Base-by-base conservation (phyloP, 2,888 invertebrate genomes). In the Pheosia tremula region DNA sequence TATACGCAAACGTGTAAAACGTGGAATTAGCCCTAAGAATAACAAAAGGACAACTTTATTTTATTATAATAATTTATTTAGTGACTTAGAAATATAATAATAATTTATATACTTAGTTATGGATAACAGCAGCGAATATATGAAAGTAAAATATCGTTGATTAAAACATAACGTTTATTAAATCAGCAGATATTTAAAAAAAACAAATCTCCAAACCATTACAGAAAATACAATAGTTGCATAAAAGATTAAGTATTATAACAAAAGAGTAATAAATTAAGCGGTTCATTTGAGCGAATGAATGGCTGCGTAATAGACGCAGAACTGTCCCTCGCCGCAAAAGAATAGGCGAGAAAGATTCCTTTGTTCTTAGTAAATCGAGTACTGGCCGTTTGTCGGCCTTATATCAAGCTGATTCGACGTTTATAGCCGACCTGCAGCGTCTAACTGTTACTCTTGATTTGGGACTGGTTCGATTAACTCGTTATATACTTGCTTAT, bases 361-460 rank as follows among this genome's bases (percentile, higher is more conserved):
- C 87, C 91, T 90, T 91, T 91, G 91, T 92, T 92, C 91, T 91
- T 88, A 85, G 82, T 86, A 88, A 90, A 91, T 90, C 89, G 90
- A 90, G 88, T 89, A 86, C 87, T 80, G 81, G 87, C 85, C 89
- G 89, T 91, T 91, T 91, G 89, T 90, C 90, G 90, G 83, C 83
- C 84, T 87, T 92, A 91, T 90, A 90, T 90, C 89, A 89, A 85
- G 83, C 84, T 90, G 90, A 92, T 90, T 89, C 89, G 92, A 92
- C 92, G 81, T 93, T 92, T 90, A 91, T 88, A 76, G 89, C 83
- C 82, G 78, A 79, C 78, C 85, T 84, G 85, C 81, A 83, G 79
- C 80, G 74, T 83, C 80, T 81, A 77, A 79, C 81, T 79, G 82
- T 82, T 81, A 80, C 81, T 84, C 83, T 83, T 87, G 83, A 84